These are phyloP conservation scores for Synergus umbraculus DNA, from an alignment of 2,888 invertebrate species.

Conservation along the genomic window DNA sequence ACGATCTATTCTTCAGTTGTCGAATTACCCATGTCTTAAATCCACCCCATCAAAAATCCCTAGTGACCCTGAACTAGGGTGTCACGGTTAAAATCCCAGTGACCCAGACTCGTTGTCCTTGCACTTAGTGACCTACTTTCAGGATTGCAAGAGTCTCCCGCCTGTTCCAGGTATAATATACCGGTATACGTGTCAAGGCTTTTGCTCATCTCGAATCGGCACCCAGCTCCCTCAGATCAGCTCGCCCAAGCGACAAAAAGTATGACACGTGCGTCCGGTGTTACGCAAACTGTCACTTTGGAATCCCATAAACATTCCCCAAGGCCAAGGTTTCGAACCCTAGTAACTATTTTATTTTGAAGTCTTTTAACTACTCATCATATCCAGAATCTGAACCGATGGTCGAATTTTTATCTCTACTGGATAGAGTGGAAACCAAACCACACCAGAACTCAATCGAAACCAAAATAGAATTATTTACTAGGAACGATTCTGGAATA, in stretches of 20 bases:
- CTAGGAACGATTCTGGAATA: background rate
- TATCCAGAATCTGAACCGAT: background rate
- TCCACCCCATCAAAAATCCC: conserved; percentile 15
- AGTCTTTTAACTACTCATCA: conserved; percentile 9
- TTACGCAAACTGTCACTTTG: conserved; percentile 23
- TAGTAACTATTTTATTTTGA: conserved; percentile 6
- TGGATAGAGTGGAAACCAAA: background rate
- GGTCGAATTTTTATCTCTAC: background rate
- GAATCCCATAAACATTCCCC: conserved; percentile 29
- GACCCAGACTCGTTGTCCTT: conserved; percentile 73
- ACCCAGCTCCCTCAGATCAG: conserved; percentile 31
- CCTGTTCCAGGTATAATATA: conserved; percentile 57
- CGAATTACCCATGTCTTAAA: background rate
- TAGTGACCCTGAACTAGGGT: conserved; percentile 61
- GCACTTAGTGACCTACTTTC: conserved; percentile 72
- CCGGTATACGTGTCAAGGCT: conserved; percentile 71
- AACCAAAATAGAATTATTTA: background rate
- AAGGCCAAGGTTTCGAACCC: conserved; percentile 29
- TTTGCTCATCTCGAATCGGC: conserved; percentile 24
- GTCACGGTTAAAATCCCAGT: conserved; percentile 62
- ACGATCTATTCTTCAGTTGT: background rate
- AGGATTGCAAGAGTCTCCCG: conserved; percentile 61
- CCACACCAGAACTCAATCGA: background rate
- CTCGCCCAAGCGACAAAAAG: conserved; percentile 27
- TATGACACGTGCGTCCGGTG: conserved; percentile 36